Base-by-base conservation (phyloP, 2,888 invertebrate species). In the Stramonita haemastoma region DNA sequence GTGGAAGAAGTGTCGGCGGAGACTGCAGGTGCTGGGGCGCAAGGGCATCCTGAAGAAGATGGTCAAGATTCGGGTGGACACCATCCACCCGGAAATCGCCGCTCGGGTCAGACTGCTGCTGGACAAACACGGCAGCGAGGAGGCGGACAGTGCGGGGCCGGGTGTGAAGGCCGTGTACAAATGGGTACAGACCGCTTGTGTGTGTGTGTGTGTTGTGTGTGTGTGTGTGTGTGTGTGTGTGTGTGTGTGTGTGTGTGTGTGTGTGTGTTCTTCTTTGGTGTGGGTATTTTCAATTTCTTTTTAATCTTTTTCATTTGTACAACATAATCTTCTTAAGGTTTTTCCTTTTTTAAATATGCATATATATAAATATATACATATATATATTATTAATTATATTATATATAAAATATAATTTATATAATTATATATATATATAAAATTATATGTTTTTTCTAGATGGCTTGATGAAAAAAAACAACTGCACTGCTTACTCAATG, bases 71-170 rank as follows among this genome's bases (percentile, higher is more conserved):
- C 29, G 84, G 56, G 70, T 73, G 73, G 88, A 89, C 34, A 29
- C n/a, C 85, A 34, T 89, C n/a, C 88, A 89, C 73, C 88, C 88
- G 5, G 88, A 89, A 46, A 89, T 89, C 19, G n/a, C 88, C 19
- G 88, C 88, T 17, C 84, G 88, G 29, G 88, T 85, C 1, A 26
- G 60, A 8, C 70, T 73, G n/a, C 85, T 89, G 36, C 73, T 89
- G 88, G 88, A 84, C 22, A n/a, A 73, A 22, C 56, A 89, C 56
- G 46, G 29, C 2, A 15, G 19, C 56, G 60, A 46, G 46, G 88
- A 89, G 19, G 88, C 85, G 13, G 8, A n/a, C 46, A 89, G 17
- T 19, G 88, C 85, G 0, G 88, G 85, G 15, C 70, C 84, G 0
- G 88, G 84, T 11, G 85, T 85, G 56, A 66, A 46, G 60, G 88